Evolutionary conservation across 92 coral and sea anemone genomes (phyloP), one percentile per base, ranked within the genome.

Genomic region (Metridium senile): DNA sequence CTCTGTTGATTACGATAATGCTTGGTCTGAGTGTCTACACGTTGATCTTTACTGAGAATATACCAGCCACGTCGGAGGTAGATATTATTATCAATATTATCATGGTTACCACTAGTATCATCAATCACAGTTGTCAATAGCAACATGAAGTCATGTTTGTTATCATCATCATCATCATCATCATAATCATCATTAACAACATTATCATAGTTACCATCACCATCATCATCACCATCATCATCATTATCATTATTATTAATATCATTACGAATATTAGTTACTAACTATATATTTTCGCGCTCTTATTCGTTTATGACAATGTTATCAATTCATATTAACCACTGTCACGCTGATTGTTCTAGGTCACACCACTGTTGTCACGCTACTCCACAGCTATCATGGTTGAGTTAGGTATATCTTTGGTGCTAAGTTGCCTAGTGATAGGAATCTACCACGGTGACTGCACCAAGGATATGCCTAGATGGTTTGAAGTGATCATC

Each of bases 61-160:
- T 94, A 30, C 98, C 98, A 22, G 90, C 98, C 11, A 85, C 94
- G 19, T 86, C 92, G 9, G 98, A 94, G 78, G 98, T 94, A 29
- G 8, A 4, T 4, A 39, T 39, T 13, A 39, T 39, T 13, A 39
- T 39, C 13, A 13, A 39, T 13, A 39, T 39, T 13, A 39, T 39
- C 49, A 39, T 39, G 8, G 13, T 39, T 13, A 39, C 49, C 13
- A 39, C 13, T 13, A 39, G 8, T 13, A 39, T 39, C 49, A 39
- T 39, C 49, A 39, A 39, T n/a, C 49, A 39, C 13, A 6, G 13
- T 39, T 39, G 49, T 4, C 49, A 39, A 6, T n/a, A n/a, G n/a
- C n/a, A n/a, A n/a, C n/a, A n/a, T n/a, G n/a, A n/a, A n/a, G n/a
- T n/a, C n/a, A n/a, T n/a, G n/a, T n/a, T n/a, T n/a, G n/a, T n/a